Evolutionary conservation across 2,888 invertebrate species (phyloP).

Genomic region (Troides helena): DNA sequence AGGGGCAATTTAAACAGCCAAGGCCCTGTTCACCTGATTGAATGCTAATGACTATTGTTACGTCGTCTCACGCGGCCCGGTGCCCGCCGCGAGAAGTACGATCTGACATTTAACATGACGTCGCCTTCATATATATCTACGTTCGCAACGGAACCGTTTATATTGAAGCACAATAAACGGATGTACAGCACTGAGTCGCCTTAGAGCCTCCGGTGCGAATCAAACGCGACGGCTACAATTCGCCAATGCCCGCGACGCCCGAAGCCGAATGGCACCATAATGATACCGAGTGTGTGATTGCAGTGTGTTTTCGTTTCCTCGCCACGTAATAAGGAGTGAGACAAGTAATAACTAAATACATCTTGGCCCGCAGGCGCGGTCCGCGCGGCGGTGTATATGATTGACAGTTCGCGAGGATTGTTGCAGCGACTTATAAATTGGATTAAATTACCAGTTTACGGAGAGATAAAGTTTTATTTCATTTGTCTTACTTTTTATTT

Average conservation of each 20-base stretch:
- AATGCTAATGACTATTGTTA: slow-evolving; percentile 61
- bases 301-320: slow-evolving; percentile 17
- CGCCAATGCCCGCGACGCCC: slow-evolving; percentile 14
- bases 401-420: slow-evolving; percentile 26
- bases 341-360: slow-evolving; percentile 28
- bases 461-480: slow-evolving; percentile 15
- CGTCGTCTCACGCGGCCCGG: slow-evolving; percentile 22
- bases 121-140: slow-evolving; percentile 37
- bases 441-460: slow-evolving; percentile 24
- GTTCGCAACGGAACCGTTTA: slow-evolving; percentile 46
- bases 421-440: slow-evolving; percentile 28
- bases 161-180: slow-evolving; percentile 59
- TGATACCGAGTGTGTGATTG: slow-evolving; percentile 20
- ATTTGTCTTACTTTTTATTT: slow-evolving; percentile 29
- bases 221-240: slow-evolving; percentile 8
- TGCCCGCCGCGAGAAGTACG: slow-evolving; percentile 24
- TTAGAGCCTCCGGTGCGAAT: slow-evolving; percentile 14
- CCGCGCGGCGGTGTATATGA: slow-evolving; percentile 17
- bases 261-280: slow-evolving; percentile 8
- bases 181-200: slow-evolving; percentile 34
- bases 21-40: slow-evolving; percentile 47
- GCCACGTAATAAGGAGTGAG: slow-evolving; percentile 19
- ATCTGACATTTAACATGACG: slow-evolving; percentile 38
- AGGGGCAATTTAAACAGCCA: slow-evolving; percentile 58
- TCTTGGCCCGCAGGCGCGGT: slow-evolving; percentile 13